Evolutionary conservation across 2,888 invertebrate species (phyloP), one percentile per base, ranked within the genome.

Genomic region (Cryptosula pallasiana): DNA sequence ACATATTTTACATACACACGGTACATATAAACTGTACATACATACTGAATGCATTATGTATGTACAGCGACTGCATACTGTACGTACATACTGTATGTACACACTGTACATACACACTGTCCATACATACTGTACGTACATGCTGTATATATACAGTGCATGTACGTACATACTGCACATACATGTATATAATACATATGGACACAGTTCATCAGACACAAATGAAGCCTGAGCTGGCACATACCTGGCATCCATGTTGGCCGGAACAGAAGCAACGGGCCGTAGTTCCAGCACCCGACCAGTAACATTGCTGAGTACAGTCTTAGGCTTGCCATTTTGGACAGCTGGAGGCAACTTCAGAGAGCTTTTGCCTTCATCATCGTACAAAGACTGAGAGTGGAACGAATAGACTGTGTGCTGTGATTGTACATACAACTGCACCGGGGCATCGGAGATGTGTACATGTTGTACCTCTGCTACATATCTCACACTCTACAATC

Each of bases 191-290:
- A n/a, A n/a, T n/a, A n/a, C n/a, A n/a, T n/a, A n/a, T n/a, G n/a
- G n/a, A n/a, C n/a, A n/a, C n/a, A n/a, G n/a, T n/a, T n/a, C n/a
- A n/a, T n/a, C n/a, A n/a, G n/a, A n/a, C n/a, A n/a, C n/a, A n/a
- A n/a, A n/a, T n/a, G n/a, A n/a, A n/a, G n/a, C n/a, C n/a, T n/a
- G n/a, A 5, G 45, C 9, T 45, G 45, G n/a, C 16, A 32, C 9
- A 13, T 63, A 63, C 63, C 63, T 63, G 63, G 29, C 32, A 5
- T 63, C 63, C 63, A 63, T 63, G 32, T 63, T 34, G n/a, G 63
- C 2, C 13, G 63, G 63, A 27, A 63, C 5, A 13, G 63, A 63
- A 25, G 32, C 32, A 16, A 63, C 63, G 5, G 63, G 63, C 32
- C 63, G 63, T 13, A 63, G 63, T 32, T 63, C 63, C 32, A 63